Evolutionary conservation across 2,888 invertebrate species (phyloP), one percentile per base, ranked within the genome.

Genomic region (Miltochrista miniata): DNA sequence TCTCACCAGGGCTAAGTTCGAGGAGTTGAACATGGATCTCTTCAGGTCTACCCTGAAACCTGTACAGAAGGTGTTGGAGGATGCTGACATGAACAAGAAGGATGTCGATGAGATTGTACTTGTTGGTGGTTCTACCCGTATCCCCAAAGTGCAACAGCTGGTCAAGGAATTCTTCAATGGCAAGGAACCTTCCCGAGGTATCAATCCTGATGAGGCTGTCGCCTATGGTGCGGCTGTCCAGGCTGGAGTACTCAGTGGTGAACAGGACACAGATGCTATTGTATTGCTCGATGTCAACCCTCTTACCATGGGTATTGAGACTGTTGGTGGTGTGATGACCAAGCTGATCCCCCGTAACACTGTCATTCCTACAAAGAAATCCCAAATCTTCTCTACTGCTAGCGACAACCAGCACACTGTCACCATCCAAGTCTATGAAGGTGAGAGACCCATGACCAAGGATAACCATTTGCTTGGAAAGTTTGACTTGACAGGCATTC

Each of bases 281-380:
- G 98, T 99, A 0, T 93, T 99, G 55, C 94, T 99, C 61, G 99
- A 99, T 85, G 99, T 99, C 48, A 99, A 99, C 87, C 99, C 99
- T 67, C 93, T 99, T 63, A 99, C 99, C 63, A 95, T 99, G 95
- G 99, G 99, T 90, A 99, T 99, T 79, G 99, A 99, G 91, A 99
- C 99, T 37, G 99, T 99, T 43, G 99, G 99, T 61, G 99, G 99
- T 67, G 99, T 99, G 30, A 99, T 99, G 99, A 99, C 99, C 69
- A 99, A 99, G 84, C 93, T 99, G 48, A 99, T 99, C 81, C 96
- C 98, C 48, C 93, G 99, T 72, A 99, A 99, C 93, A 99, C 99
- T 24, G 98, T 99, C 61, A 99, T 99, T 77, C 99, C 99, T 30
- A 99, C 99, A 47, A 99, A 99, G 93, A 99, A 99, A 86, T 98